Evolutionary conservation across 2,888 invertebrate species (phyloP).

Genomic region (Eledona agricola): DNA sequence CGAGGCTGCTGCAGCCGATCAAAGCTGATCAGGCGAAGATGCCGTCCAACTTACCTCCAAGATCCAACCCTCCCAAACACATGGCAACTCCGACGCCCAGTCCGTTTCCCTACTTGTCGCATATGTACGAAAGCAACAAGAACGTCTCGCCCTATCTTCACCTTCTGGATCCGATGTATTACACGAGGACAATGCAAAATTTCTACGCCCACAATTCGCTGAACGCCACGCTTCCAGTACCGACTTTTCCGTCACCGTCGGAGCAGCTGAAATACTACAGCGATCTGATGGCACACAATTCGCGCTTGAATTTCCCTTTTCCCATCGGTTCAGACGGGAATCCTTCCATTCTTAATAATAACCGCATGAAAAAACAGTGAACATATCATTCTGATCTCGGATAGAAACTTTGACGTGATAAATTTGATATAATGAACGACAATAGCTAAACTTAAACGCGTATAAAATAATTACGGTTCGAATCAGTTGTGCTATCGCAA

Average conservation of each 20-base stretch:
- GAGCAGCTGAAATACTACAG: conserved; percentile 66
- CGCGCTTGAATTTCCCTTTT: conserved; percentile 54
- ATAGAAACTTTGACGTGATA: conserved; percentile 18
- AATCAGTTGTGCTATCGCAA: conserved; percentile 30
- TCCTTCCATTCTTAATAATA: conserved; percentile 44
- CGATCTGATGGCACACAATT: conserved; percentile 63
- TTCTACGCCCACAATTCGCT: conserved; percentile 59
- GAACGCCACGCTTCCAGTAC: conserved; percentile 55
- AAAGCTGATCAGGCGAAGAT: conserved; percentile 3
- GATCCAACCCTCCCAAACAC: conserved; percentile 30
- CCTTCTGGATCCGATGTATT: conserved; percentile 54
- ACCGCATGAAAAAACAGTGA: conserved; percentile 48
- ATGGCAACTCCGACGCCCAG: conserved; percentile 34
- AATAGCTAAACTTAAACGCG: conserved; percentile 25
- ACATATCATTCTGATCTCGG: conserved; percentile 36
- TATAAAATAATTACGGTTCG: conserved; percentile 25
- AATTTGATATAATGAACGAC: conserved; percentile 30
- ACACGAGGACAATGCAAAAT: conserved; percentile 64
- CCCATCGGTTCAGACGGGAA: conserved; percentile 55
- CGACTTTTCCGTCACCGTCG: conserved; percentile 62
- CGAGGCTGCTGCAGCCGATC: conserved; percentile 13
- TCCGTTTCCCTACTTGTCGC: conserved; percentile 45
- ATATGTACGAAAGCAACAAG: conserved; percentile 51
- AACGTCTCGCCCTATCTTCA: conserved; percentile 58
- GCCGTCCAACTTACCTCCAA: conserved; percentile 13